Conservation (phyloP, 64 coral and sea anemone genomes). For the Pocillopora verrucosa region DNA sequence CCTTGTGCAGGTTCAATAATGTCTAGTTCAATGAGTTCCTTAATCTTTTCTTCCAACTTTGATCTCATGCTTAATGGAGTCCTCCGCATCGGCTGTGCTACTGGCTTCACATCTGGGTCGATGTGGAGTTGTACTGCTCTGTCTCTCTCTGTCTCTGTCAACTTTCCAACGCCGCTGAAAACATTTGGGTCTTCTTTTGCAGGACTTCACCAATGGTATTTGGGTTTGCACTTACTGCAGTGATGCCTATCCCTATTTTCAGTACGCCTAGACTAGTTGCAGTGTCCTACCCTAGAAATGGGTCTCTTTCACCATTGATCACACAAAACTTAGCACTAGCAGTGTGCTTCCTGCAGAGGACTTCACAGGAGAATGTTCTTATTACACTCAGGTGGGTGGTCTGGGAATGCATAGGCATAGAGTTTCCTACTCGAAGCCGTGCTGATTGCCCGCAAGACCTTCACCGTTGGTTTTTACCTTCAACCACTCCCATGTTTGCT, state of each 20-base stretch:
- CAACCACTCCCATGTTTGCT: conserved; percentile 5
- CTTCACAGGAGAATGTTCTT: conserved; percentile 10
- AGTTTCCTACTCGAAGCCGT: neutral
- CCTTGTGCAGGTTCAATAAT: conserved; percentile 5
- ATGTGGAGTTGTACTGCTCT: neutral
- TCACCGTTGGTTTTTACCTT: neutral
- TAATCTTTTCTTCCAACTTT: conserved; percentile 22
- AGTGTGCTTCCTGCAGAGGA: neutral
- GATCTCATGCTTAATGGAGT: conserved; percentile 18
- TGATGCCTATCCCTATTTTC: conserved; percentile 21
- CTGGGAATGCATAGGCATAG: neutral
- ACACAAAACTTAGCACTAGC: neutral
- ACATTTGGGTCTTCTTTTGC: conserved; percentile 10
- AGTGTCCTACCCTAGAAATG: conserved; percentile 20
- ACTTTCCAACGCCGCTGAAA: conserved; percentile 14
- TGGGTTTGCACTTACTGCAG: neutral
- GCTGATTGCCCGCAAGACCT: neutral
- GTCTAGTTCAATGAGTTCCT: conserved; percentile 4
- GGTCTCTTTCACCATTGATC: conserved; percentile 4
- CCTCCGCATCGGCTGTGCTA: conserved; percentile 12
- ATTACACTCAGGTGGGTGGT: neutral
- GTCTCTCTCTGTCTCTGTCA: neutral
- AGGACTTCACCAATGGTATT: neutral
- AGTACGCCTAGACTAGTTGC: neutral
- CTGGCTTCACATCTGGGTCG: conserved; percentile 22